Evolutionary conservation across 2,888 invertebrate genomes (phyloP), one percentile per base, ranked within the genome.

Genomic region (Sinopyrophorus schimmeli): DNA sequence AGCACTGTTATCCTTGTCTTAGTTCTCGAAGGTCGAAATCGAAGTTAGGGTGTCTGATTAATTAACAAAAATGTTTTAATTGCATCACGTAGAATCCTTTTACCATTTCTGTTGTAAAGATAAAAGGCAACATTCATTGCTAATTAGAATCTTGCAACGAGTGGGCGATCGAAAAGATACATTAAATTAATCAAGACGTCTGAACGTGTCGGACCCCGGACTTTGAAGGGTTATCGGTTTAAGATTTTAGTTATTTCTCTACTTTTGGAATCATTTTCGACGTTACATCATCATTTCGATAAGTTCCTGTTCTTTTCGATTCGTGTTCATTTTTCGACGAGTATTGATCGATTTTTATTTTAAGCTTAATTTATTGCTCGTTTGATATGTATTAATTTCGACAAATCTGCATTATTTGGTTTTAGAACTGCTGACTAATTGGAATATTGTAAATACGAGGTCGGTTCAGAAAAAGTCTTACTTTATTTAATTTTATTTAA

Each of bases 141-240:
- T 24, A 24, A 3, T n/a, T 24, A 10, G n/a, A 24, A 9, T 24
- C 7, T 24, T 24, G 10, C 7, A 24, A 3, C 10, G 7, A 27
- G 27, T 27, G 12, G 10, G 11, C 3, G 16, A 2, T 27, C 5
- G 12, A 27, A 27, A 12, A 27, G 11, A 12, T 2, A 30, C 2
- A 30, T 3, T n/a, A 12, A 30, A 27, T 27, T 27, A 27, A 27
- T 14, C 30, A 16, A 5, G 1, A 12, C 30, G 32, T 5, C 17
- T 1, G 16, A 3, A 21, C 9, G 9, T 21, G 21, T 5, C 9
- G 10, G 30, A 32, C 32, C 32, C n/a, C 32, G 32, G 32, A 32
- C 12, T 16, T 11, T 32, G 20, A 16, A 11, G 12, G 32, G 32
- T 32, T 32, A 32, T 32, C 32, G 10, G 30, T 15, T 10, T 27